These are phyloP conservation scores for Sinocyclocheilus anophthalmus DNA, from an alignment of 2,113 vertebrate species.

Conservation along the genomic window DNA sequence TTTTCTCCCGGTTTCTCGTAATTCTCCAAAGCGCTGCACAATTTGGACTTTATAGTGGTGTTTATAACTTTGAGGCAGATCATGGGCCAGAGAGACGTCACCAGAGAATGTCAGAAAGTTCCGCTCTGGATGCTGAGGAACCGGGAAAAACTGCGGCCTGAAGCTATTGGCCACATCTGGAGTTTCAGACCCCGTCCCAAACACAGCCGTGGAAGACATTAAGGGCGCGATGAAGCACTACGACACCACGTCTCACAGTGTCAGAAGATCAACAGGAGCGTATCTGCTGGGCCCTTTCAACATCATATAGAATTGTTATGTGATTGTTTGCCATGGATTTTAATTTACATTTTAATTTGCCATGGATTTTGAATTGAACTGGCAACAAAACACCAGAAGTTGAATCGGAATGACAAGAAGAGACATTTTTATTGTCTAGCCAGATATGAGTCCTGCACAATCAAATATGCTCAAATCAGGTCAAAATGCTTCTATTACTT, in stretches of 20 bases:
- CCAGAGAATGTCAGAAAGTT: conserved; percentile 39
- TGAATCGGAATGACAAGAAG: not conserved
- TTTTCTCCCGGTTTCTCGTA: conserved; percentile 14
- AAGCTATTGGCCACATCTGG: conserved; percentile 45
- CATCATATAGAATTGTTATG: not conserved
- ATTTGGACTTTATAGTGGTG: conserved; percentile 42
- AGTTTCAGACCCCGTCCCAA: conserved; percentile 18
- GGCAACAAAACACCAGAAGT: not conserved
- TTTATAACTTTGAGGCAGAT: conserved; percentile 39
- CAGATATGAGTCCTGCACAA: not conserved
- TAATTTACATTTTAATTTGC: too few species aligned
- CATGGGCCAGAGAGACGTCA: conserved; percentile 44
- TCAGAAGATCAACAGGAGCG: not conserved
- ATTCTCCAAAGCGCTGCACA: conserved; percentile 28
- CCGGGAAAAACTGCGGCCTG: conserved; percentile 46
- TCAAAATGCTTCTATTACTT: not conserved
- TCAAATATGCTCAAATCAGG: not conserved
- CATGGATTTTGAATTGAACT: not conserved
- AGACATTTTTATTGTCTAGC: not conserved
- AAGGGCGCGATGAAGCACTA: not conserved
- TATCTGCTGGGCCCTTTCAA: not conserved
- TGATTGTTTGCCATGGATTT: not conserved
- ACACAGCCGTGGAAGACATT: conserved; percentile 17
- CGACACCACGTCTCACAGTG: not conserved
- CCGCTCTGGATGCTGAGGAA: conserved; percentile 51